A percentile compares a stretch with the other conserved stretches of the same genome.
Conservation (phyloP, 2,797 vertebrate species). For the Lutjanus argentimaculatus region DNA sequence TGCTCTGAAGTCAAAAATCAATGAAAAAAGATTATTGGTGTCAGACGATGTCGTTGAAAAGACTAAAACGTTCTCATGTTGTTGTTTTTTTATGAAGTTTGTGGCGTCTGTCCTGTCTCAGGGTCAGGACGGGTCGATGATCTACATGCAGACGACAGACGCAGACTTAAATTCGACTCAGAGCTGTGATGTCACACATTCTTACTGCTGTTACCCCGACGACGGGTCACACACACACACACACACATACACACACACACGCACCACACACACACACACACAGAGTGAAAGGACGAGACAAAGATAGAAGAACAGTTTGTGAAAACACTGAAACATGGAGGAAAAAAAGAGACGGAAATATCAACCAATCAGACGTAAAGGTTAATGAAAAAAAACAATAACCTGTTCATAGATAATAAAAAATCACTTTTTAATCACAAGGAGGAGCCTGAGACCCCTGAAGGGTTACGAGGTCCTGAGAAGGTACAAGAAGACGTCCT, state of each 20-base stretch:
- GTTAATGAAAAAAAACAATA: neutral
- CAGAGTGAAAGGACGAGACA: neutral
- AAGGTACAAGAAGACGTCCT: neutral
- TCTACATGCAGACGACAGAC: neutral
- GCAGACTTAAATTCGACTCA: constrained; percentile 23
- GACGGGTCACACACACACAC: constrained; percentile 36
- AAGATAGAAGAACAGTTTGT: neutral
- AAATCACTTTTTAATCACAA: neutral
- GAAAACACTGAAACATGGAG: neutral
- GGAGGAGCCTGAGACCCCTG: neutral
- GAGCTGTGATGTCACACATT: constrained; percentile 78
- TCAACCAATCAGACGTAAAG: constrained; percentile 13
- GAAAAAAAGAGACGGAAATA: neutral
- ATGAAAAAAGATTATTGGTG: neutral
- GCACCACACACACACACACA: too few relatives aligned
- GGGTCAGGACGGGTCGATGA: constrained; percentile 65
- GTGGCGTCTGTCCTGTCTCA: constrained; percentile 47
- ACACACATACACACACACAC: constrained; percentile 22
- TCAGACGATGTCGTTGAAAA: neutral
- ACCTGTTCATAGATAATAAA: constrained; percentile 1
- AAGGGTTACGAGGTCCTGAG: neutral
- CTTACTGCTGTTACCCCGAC: constrained; percentile 55
- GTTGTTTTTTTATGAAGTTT: neutral
- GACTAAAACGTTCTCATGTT: neutral
- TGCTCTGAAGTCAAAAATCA: neutral